These are phyloP conservation scores for Polypterus senegalus DNA, from an alignment of 2,113 vertebrate species.

Conservation along the genomic window DNA sequence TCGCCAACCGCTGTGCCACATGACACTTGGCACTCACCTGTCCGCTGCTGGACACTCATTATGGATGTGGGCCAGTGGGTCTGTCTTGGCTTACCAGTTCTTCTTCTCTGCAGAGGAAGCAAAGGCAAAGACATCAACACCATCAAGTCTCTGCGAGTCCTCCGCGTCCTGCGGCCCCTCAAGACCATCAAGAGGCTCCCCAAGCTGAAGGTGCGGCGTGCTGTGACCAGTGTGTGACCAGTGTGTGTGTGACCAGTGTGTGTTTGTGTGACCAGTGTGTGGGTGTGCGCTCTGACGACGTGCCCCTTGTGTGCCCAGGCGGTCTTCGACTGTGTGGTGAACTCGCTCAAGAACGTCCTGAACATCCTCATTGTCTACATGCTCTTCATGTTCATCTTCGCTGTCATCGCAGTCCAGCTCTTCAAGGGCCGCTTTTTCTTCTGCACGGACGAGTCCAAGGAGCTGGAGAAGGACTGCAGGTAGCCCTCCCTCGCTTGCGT, in stretches of 20 bases:
- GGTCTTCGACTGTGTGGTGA: slow-evolving; percentile 95
- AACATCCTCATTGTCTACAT: slow-evolving; percentile 94
- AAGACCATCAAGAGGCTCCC: slow-evolving; percentile 94
- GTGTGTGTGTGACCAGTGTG: neutral
- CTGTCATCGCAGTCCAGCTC: slow-evolving; percentile 90
- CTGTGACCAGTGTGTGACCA: neutral
- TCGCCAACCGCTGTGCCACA: too few species aligned
- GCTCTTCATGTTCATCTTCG: slow-evolving; percentile 98
- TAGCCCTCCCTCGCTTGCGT: slow-evolving; percentile 21
- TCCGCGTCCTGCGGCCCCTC: slow-evolving; percentile 78
- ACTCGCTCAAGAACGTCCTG: slow-evolving; percentile 90
- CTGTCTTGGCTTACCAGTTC: slow-evolving; percentile 12
- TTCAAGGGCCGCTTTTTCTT: slow-evolving; percentile 97
- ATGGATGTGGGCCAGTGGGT: too few species aligned
- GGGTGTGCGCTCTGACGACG: too few species aligned
- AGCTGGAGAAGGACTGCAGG: slow-evolving; percentile 90
- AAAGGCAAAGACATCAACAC: slow-evolving; percentile 97
- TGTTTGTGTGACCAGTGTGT: neutral
- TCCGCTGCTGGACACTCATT: too few species aligned
- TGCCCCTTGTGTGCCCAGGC: slow-evolving; percentile 50
- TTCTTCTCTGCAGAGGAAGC: slow-evolving; percentile 66
- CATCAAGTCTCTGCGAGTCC: slow-evolving; percentile 87
- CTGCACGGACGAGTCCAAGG: slow-evolving; percentile 90
- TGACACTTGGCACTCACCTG: too few species aligned
- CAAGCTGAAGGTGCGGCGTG: slow-evolving; percentile 73